phyloP scores from a whole-genome alignment of 1,140 invertebrate species.

The Brachystomella parvula region DNA sequence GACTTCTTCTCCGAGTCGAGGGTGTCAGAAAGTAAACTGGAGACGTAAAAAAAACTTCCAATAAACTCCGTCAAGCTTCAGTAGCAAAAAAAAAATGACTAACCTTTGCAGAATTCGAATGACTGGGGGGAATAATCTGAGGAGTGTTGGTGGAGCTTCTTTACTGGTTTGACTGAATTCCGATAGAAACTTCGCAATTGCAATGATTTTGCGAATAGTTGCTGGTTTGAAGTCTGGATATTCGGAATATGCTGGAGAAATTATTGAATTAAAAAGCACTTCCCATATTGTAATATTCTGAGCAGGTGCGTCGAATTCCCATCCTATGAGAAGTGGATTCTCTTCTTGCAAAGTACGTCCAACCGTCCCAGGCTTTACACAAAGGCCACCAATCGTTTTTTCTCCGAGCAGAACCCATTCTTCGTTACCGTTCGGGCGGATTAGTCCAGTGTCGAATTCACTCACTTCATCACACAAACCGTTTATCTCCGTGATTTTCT shows the following conservation, averaged over 20 bases:
- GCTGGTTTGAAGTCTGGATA: not conserved
- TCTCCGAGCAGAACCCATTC: slow-evolving; percentile 19
- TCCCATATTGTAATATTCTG: slow-evolving; percentile 13
- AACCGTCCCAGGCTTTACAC: slow-evolving; percentile 6
- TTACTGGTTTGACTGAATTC: not conserved
- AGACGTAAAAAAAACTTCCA: not conserved
- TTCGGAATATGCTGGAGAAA: not conserved
- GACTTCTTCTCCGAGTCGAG: not conserved
- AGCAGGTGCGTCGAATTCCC: not conserved
- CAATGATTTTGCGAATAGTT: not conserved
- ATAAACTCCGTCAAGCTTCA: not conserved
- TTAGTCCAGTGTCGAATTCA: slow-evolving; percentile 6
- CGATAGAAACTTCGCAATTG: not conserved
- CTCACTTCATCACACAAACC: slow-evolving; percentile 14
- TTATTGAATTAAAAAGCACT: slow-evolving; percentile 5
- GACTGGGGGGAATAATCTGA: not conserved
- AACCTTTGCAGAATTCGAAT: slow-evolving; percentile 8
- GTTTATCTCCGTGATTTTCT: slow-evolving; percentile 2
- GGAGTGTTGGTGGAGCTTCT: not conserved
- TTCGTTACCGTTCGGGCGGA: slow-evolving; percentile 16
- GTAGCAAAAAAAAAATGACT: not conserved
- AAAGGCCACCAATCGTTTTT: slow-evolving; percentile 8
- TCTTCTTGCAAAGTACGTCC: slow-evolving; percentile 11
- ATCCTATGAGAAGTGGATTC: slow-evolving; percentile 13
- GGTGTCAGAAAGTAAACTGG: not conserved